Evolutionary conservation across 2,113 vertebrate genomes (phyloP).

Genomic region (Leiothrix lutea): DNA sequence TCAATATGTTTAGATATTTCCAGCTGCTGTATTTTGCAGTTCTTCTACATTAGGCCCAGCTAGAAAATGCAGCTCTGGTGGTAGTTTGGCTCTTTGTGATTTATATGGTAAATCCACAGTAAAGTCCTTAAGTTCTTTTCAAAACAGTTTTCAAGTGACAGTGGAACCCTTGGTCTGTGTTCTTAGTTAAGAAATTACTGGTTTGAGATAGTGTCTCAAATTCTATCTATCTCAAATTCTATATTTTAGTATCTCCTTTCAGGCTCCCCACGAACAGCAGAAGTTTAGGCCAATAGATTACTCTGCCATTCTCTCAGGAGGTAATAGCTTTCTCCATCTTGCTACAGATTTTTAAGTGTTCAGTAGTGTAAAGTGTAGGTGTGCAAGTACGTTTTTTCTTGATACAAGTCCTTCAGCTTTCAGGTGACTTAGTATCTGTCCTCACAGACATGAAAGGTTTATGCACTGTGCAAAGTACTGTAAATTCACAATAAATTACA

Average conservation of each 20-base stretch:
- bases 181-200: not conserved
- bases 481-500: not conserved
- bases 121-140: not conserved
- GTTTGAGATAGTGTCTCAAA: not conserved
- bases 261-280: not conserved
- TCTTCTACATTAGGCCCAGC: not conserved
- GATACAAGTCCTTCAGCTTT: not conserved
- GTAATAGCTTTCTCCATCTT: not conserved
- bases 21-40: not conserved
- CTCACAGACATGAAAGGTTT: not conserved
- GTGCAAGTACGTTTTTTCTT: not conserved
- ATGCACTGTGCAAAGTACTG: not conserved
- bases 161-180: not conserved
- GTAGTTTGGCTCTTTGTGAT: not conserved
- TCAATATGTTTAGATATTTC: not conserved
- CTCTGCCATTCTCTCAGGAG: not conserved
- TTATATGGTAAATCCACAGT: not conserved
- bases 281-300: not conserved
- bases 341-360: constrained; percentile 4
- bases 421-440: not conserved
- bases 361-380: not conserved
- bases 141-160: not conserved
- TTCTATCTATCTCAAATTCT: not conserved
- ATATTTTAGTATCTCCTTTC: not conserved
- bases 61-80: not conserved